Base-by-base conservation (phyloP, 2,113 vertebrate genomes). In the Chaetops frenatus region DNA sequence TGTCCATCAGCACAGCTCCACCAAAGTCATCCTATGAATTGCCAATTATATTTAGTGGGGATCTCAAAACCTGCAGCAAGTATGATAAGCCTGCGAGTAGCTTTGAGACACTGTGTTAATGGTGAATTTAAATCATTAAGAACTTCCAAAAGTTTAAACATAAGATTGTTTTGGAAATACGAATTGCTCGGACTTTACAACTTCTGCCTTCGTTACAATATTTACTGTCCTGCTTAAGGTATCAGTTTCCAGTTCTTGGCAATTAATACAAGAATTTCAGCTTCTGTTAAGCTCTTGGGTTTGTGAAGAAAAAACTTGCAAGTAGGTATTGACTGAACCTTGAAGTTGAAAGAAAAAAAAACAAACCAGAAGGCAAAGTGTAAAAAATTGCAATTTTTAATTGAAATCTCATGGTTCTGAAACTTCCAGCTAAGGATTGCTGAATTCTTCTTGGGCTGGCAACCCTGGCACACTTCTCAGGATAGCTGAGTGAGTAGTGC, bases 391-490 rank as follows among this genome's bases (percentile, higher is more conserved):
- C 19, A 29, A 19, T 62, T 91, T 95, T 80, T 56, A 95, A 92
- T 94, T 94, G 71, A 81, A 94, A 70, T 56, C 71, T 95, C 42
- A 86, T 56, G 62, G 64, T 90, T 83, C 72, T 94, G 67, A 93
- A 76, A 18, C 44, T 81, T 73, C 42, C 1, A 2, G 7, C 8
- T 85, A 53, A 73, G n/a, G 56, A 62, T 6, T 66, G 18, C 44
- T 93, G 69, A 74, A 67, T 40, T 73, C 28, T 81, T 45, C 38
- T 38, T 73, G 64, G 27, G 16, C 44, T 90, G 25, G 27, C 4
- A 54, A 58, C 22, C 42, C 47, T 8, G 15, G 47, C 28, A 56
- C 2, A 1, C 25, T 54, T 20, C 38, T 90, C n/a, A 36, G 67
- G n/a, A 62, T 7, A 60, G 31, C 64, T 51, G 28, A 57, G 12